Percentiles rank a stretch among this genome's conserved stretches.
Conservation (phyloP, 2,797 vertebrate genomes). For the Fringilla coelebs region DNA sequence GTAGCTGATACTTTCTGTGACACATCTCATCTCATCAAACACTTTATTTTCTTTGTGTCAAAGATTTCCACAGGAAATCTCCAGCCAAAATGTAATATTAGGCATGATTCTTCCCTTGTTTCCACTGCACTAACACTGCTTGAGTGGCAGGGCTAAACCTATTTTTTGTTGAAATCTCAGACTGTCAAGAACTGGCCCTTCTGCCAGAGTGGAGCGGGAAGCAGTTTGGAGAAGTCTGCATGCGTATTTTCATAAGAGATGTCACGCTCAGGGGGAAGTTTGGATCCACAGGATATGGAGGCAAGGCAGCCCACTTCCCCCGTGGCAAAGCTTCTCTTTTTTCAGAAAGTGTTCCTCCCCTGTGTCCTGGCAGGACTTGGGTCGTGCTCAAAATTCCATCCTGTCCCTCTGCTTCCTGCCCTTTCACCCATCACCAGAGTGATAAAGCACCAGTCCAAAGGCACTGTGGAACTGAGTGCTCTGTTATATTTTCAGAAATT, state of each 20-base stretch:
- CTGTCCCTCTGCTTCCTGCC: constrained; percentile 70
- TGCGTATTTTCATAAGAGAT: constrained; percentile 44
- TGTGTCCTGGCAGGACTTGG: constrained; percentile 55
- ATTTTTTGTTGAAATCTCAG: background rate
- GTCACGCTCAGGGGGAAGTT: constrained; percentile 53
- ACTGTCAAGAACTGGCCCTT: background rate
- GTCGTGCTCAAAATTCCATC: constrained; percentile 55
- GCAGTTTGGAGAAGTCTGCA: constrained; percentile 42
- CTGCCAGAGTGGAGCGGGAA: background rate
- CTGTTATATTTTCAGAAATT: constrained; percentile 21
- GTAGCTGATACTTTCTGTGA: background rate
- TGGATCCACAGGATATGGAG: constrained; percentile 62
- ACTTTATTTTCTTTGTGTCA: background rate
- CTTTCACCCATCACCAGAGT: constrained; percentile 58
- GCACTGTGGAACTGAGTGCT: background rate
- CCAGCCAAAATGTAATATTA: background rate
- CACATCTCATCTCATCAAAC: background rate
- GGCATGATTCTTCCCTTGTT: background rate
- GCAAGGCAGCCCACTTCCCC: constrained; percentile 61
- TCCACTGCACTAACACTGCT: background rate
- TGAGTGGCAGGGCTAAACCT: background rate
- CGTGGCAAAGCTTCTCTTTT: constrained; percentile 60
- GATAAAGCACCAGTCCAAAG: background rate
- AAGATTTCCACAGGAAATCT: constrained; percentile 9
- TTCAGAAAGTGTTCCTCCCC: background rate